A percentile compares a stretch with the other conserved stretches of the same genome.
These are phyloP conservation scores for Eubasilissa splendida DNA, from an alignment of 2,888 invertebrate genomes.

Conservation along the genomic window DNA sequence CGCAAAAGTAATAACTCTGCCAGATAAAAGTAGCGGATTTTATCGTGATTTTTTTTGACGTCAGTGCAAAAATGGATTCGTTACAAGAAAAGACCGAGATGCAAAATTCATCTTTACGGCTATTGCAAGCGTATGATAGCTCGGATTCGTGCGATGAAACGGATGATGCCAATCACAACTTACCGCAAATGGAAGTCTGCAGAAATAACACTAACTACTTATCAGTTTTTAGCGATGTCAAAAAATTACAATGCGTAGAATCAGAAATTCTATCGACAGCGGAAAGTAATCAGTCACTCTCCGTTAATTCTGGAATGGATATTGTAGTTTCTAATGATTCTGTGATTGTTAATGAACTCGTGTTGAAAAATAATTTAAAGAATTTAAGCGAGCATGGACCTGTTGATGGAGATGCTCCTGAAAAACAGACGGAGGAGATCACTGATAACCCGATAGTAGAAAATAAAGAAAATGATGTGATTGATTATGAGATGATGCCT, in stretches of 20 bases:
- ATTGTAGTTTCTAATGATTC: slow-evolving; percentile 1
- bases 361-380: slow-evolving; percentile 18
- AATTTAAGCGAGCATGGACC: slow-evolving; percentile 27
- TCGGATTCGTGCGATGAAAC: slow-evolving; percentile 45
- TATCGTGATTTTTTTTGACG: neutral
- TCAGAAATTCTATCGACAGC: neutral
- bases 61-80: slow-evolving; percentile 28
- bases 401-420: neutral
- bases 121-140: slow-evolving; percentile 51
- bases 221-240: neutral
- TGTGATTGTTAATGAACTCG: neutral
- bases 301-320: slow-evolving; percentile 5
- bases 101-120: slow-evolving; percentile 43
- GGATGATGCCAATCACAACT: slow-evolving; percentile 28
- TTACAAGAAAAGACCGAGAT: slow-evolving; percentile 8
- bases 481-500: slow-evolving; percentile 20
- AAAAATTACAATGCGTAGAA: neutral
- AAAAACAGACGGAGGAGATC: neutral
- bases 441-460: neutral
- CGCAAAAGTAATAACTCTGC: slow-evolving; percentile 1
- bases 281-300: neutral
- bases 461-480: slow-evolving; percentile 11
- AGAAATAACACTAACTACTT: neutral
- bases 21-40: neutral
- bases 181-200: neutral